Evolutionary conservation across 2,888 invertebrate genomes (phyloP).

Genomic region (Nemurella pictetii): DNA sequence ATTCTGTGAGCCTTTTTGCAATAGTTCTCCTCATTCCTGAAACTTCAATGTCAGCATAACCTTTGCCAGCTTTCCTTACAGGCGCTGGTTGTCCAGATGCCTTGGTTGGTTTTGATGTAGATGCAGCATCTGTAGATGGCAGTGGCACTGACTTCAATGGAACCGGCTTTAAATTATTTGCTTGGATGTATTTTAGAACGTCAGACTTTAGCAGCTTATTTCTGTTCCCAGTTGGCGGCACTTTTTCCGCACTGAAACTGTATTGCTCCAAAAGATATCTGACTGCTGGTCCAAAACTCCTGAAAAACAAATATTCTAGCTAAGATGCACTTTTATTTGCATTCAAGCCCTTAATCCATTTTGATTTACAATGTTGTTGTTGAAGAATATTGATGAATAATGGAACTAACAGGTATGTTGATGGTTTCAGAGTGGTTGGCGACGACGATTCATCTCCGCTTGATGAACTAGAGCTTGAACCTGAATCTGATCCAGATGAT

Average conservation of each 20-base stretch:
- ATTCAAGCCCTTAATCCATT: not conserved
- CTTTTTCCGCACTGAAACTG: conserved; percentile 53
- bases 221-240: conserved; percentile 61
- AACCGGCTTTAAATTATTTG: conserved; percentile 53
- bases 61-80: conserved; percentile 44
- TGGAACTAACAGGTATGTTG: conserved; percentile 22
- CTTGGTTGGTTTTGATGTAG: conserved; percentile 20
- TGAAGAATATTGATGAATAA: not conserved
- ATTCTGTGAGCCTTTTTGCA: conserved; percentile 65
- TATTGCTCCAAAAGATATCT: conserved; percentile 62
- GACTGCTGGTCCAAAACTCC: conserved; percentile 63
- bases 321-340: not conserved
- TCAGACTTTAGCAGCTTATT: conserved; percentile 64
- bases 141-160: conserved; percentile 45
- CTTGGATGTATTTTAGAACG: conserved; percentile 54
- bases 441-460: not conserved
- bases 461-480: conserved; percentile 31
- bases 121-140: conserved; percentile 35
- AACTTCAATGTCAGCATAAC: conserved; percentile 59
- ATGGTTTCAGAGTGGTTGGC: not conserved
- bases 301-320: too few species aligned
- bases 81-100: conserved; percentile 40
- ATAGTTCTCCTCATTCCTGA: conserved; percentile 64
- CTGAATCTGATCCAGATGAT: conserved; percentile 41
- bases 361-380: not conserved